Evolutionary conservation across 2,113 vertebrate genomes (phyloP).

Genomic region (Kryptolebias marmoratus): DNA sequence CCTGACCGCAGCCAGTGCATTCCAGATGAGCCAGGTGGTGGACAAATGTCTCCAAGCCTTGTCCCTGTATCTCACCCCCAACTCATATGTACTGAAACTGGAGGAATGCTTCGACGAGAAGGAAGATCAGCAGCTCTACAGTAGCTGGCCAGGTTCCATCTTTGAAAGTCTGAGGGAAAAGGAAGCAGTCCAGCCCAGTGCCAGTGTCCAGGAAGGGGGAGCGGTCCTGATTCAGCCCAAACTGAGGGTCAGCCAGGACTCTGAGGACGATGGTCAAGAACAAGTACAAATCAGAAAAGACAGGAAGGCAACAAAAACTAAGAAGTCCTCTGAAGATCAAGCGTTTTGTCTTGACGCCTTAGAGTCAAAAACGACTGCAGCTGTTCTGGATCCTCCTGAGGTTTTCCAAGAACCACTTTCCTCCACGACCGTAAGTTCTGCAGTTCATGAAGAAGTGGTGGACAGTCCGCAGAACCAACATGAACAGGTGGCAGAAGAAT

Average conservation of each 20-base stretch:
- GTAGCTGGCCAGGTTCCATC: neutral
- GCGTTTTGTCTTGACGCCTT: neutral
- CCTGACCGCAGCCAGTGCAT: slow-evolving; percentile 73
- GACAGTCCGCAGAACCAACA: slow-evolving; percentile 16
- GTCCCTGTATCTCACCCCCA: slow-evolving; percentile 66
- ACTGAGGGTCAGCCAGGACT: neutral
- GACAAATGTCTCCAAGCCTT: slow-evolving; percentile 73
- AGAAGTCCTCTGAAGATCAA: neutral
- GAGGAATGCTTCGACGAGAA: slow-evolving; percentile 5
- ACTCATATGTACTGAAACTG: slow-evolving; percentile 31
- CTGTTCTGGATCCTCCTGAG: slow-evolving; percentile 6
- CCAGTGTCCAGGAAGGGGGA: slow-evolving; percentile 1
- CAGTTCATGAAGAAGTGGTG: slow-evolving; percentile 2
- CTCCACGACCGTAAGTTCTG: neutral
- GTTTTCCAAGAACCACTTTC: neutral
- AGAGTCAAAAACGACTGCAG: neutral
- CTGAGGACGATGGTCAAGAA: neutral
- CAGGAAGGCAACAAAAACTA: neutral
- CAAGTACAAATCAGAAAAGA: neutral
- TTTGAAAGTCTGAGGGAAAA: slow-evolving; percentile 26
- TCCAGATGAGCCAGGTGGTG: slow-evolving; percentile 78
- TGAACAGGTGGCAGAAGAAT: neutral
- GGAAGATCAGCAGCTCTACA: slow-evolving; percentile 18
- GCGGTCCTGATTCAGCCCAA: neutral
- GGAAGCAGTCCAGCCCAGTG: slow-evolving; percentile 13